A percentile compares a stretch with the other conserved stretches of the same genome.
phyloP scores from a whole-genome alignment of 2,888 invertebrate species.

The Drosophila melanosoma region DNA sequence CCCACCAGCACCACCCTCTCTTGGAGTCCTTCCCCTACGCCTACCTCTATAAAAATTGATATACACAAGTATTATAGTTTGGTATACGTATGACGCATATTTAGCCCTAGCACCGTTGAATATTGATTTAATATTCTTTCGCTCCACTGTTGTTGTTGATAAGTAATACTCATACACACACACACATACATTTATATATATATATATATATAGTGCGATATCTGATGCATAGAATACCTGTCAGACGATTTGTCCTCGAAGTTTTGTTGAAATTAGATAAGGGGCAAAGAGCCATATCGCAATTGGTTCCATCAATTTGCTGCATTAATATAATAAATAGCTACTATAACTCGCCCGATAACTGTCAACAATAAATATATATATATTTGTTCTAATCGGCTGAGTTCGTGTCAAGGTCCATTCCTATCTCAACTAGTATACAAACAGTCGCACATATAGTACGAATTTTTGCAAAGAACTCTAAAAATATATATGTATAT shows the following conservation, averaged over 20 bases:
- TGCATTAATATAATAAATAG: slow-evolving; percentile 16
- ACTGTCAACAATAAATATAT: slow-evolving; percentile 35
- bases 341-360: slow-evolving; percentile 20
- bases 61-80: slow-evolving; percentile 24
- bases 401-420: slow-evolving; percentile 18
- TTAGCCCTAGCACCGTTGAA: slow-evolving; percentile 75
- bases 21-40: background rate
- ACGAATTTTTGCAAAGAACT: background rate
- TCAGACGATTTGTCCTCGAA: slow-evolving; percentile 72
- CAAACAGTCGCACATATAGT: background rate
- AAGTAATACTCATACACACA: slow-evolving; percentile 28
- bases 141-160: slow-evolving; percentile 33
- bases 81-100: slow-evolving; percentile 63
- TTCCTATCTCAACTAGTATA: background rate
- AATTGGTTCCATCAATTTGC: slow-evolving; percentile 34
- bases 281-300: slow-evolving; percentile 12
- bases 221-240: slow-evolving; percentile 24
- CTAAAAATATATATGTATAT: background rate
- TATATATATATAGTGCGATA: slow-evolving; percentile 1
- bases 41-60: slow-evolving; percentile 11
- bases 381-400: background rate
- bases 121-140: slow-evolving; percentile 75
- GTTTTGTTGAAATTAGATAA: slow-evolving; percentile 54
- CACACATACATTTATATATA: background rate
- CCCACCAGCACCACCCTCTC: no score